phyloP scores from a whole-genome alignment of 2,113 vertebrate genomes.

The Dolichotis patagonum region DNA sequence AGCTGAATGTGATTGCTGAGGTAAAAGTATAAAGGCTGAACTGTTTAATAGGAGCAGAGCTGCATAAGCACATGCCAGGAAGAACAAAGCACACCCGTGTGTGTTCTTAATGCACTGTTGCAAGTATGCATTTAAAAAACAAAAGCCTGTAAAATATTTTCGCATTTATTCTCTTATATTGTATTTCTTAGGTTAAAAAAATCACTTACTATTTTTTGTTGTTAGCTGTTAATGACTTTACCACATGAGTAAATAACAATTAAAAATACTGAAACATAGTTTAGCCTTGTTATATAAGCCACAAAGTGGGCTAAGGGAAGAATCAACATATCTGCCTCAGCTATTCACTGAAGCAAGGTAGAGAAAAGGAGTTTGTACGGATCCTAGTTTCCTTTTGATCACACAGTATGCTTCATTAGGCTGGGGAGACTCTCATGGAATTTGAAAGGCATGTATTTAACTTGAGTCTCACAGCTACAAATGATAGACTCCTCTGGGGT shows the following conservation, averaged over 20 bases:
- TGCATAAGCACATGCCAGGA: not conserved
- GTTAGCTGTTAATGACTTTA: conserved; percentile 29
- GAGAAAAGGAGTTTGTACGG: not conserved
- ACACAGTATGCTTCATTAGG: not conserved
- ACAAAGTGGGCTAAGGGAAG: not conserved
- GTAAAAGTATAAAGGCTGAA: not conserved
- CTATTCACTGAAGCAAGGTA: not conserved
- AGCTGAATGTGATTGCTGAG: not conserved
- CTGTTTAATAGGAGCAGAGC: not conserved
- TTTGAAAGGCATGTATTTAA: not conserved
- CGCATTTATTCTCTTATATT: conserved; percentile 24
- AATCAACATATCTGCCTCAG: not conserved
- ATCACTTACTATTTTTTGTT: conserved; percentile 1
- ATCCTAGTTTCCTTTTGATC: not conserved
- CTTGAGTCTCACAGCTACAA: not conserved
- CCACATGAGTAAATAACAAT: not conserved
- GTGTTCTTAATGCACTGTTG: not conserved
- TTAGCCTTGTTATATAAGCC: not conserved
- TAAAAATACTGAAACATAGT: not conserved
- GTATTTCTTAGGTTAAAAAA: not conserved
- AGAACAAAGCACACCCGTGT: not conserved
- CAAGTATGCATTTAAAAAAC: not conserved
- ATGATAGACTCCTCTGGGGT: not conserved
- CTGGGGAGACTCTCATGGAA: not conserved
- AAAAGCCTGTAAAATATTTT: not conserved